Percentiles rank a stretch among this genome's conserved stretches.
These are phyloP conservation scores for Tetragonisca angustula DNA, from an alignment of 2,888 invertebrate species.

Conservation along the genomic window DNA sequence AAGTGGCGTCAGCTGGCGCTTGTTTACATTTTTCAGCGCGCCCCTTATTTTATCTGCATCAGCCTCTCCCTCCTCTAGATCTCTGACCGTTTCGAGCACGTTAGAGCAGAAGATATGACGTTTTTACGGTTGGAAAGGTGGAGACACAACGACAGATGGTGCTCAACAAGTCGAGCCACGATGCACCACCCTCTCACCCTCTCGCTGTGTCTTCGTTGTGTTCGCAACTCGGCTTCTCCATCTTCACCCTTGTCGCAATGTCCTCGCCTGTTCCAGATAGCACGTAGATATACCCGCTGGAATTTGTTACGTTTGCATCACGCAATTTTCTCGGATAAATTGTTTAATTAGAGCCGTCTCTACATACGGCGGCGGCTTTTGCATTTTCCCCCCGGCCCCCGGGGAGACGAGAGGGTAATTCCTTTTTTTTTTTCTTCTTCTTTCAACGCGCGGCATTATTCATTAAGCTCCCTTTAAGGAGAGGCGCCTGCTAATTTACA, in stretches of 20 bases:
- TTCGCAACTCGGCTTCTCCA: not conserved
- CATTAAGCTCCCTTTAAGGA: slow-evolving; percentile 16
- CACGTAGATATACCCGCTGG: slow-evolving; percentile 30
- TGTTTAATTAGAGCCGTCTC: slow-evolving; percentile 30
- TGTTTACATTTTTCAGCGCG: slow-evolving; percentile 51
- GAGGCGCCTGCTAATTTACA: slow-evolving; percentile 22
- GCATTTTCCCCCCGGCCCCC: not conserved
- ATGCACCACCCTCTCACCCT: slow-evolving; percentile 42
- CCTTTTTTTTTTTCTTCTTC: not conserved
- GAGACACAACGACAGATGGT: slow-evolving; percentile 72
- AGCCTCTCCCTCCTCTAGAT: not conserved
- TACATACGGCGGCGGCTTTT: no score
- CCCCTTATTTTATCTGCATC: slow-evolving; percentile 53
- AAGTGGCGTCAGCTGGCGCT: slow-evolving; percentile 34
- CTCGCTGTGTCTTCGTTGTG: slow-evolving; percentile 11
- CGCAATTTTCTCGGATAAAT: slow-evolving; percentile 36
- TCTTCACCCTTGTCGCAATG: slow-evolving; percentile 1
- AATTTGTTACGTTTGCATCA: slow-evolving; percentile 63
- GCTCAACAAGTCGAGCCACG: slow-evolving; percentile 73
- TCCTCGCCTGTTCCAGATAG: slow-evolving; percentile 1
- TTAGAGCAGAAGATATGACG: slow-evolving; percentile 62
- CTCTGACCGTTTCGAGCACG: slow-evolving; percentile 50
- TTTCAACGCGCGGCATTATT: slow-evolving; percentile 16
- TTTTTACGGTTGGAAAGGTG: slow-evolving; percentile 64
- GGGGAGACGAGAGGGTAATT: slow-evolving; percentile 1